Conservation (phyloP, 1,140 invertebrate species). For the Scaptomyza graminum region DNA sequence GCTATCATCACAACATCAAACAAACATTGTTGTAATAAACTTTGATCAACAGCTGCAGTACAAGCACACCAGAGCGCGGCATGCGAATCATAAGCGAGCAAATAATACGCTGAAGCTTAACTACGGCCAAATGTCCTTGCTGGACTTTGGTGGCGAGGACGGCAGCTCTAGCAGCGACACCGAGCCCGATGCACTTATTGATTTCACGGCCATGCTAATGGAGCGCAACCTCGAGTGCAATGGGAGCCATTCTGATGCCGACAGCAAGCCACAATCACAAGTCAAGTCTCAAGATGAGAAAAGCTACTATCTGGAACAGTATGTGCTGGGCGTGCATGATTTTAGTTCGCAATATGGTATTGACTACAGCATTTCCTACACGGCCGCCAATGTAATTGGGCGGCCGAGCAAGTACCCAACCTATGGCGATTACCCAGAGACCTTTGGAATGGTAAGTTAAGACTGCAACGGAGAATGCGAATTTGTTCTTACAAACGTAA, state of each 20-base stretch:
- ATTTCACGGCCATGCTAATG: conserved; percentile 63
- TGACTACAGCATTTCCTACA: conserved; percentile 94
- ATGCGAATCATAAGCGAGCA: conserved; percentile 49
- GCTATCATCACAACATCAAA: neutral
- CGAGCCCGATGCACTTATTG: conserved; percentile 60
- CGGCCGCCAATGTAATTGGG: conserved; percentile 92
- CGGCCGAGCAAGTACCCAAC: conserved; percentile 92
- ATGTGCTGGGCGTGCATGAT: conserved; percentile 88
- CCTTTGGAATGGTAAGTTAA: conserved; percentile 91
- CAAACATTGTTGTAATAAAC: neutral
- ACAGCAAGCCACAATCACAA: conserved; percentile 30
- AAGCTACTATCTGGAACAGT: conserved; percentile 86
- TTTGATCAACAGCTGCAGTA: conserved; percentile 1
- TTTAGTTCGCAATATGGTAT: conserved; percentile 96
- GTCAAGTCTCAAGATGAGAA: conserved; percentile 33
- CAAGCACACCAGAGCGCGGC: conserved; percentile 22
- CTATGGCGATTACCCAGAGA: conserved; percentile 95
- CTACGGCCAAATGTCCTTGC: conserved; percentile 60
- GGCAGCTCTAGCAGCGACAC: conserved; percentile 46
- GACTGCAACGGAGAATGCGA: too few species aligned
- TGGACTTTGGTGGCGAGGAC: conserved; percentile 37
- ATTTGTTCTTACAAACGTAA: neutral
- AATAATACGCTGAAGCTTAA: conserved; percentile 57
- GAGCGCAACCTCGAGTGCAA: conserved; percentile 35
- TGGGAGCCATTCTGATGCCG: conserved; percentile 30